These are phyloP conservation scores for Clarias macrocephalus DNA, from an alignment of 2,113 vertebrate genomes.

Conservation along the genomic window DNA sequence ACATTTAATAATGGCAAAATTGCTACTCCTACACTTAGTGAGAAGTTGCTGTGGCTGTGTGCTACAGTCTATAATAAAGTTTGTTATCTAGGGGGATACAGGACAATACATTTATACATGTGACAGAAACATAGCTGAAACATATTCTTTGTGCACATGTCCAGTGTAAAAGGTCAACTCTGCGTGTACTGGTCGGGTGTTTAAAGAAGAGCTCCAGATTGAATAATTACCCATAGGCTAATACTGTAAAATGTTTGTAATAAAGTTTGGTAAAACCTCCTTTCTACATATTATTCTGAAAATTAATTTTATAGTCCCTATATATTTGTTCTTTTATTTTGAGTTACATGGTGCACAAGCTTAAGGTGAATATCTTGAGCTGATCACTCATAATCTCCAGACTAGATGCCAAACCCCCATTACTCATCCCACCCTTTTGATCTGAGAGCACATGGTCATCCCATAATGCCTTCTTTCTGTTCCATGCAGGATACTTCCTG, in stretches of 20 bases:
- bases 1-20: neutral
- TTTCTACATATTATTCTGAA: neutral
- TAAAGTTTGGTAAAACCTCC: neutral
- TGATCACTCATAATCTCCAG: neutral
- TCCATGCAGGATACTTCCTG: constrained; percentile 25
- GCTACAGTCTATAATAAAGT: neutral
- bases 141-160: neutral
- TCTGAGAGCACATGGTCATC: constrained; percentile 18
- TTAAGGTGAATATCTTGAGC: neutral
- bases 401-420: neutral
- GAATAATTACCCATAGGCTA: neutral
- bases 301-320: too few species aligned
- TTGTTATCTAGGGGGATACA: neutral
- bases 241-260: neutral
- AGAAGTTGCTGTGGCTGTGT: neutral
- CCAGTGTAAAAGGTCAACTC: neutral
- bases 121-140: neutral
- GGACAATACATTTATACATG: neutral
- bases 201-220: neutral
- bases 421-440: constrained; percentile 19
- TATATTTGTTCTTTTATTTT: neutral
- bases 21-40: neutral
- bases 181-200: neutral
- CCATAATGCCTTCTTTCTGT: constrained; percentile 23
- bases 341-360: neutral